Evolutionary conservation across 2,888 invertebrate genomes (phyloP).

Genomic region (Lasioglossum figueresi): DNA sequence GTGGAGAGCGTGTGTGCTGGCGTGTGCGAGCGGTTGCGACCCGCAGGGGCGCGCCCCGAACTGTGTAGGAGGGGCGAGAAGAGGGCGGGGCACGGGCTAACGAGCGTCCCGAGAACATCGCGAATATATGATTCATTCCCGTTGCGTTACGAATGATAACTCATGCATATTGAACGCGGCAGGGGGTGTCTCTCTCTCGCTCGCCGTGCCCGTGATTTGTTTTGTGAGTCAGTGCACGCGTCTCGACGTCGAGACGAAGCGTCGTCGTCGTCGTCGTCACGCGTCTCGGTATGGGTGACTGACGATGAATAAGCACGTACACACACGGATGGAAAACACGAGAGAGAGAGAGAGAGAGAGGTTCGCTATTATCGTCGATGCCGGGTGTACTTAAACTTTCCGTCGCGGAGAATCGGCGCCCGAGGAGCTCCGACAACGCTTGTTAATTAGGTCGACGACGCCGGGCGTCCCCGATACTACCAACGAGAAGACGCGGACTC

Average conservation of each 20-base stretch:
- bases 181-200: constrained; percentile 48
- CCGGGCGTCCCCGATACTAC: constrained; percentile 23
- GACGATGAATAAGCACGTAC: constrained; percentile 44
- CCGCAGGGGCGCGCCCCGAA: background rate
- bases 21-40: background rate
- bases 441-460: constrained; percentile 67
- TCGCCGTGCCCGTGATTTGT: constrained; percentile 43
- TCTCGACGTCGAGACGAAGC: constrained; percentile 12
- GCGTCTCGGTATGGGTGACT: background rate
- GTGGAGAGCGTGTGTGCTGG: background rate
- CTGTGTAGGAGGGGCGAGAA: background rate
- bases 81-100: constrained; percentile 35
- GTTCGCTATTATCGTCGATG: constrained; percentile 27
- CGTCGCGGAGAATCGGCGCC: constrained; percentile 56
- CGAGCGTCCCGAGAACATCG: constrained; percentile 56
- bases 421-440: constrained; percentile 33
- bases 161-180: constrained; percentile 79
- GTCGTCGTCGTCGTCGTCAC: constrained; percentile 8
- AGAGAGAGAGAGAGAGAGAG: background rate
- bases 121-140: constrained; percentile 75
- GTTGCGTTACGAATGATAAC: constrained; percentile 75
- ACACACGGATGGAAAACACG: background rate
- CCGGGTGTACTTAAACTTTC: constrained; percentile 44
- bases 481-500: constrained; percentile 48
- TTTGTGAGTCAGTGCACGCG: constrained; percentile 70